Conservation (phyloP, 2,888 invertebrate species). For the Operophtera brumata region DNA sequence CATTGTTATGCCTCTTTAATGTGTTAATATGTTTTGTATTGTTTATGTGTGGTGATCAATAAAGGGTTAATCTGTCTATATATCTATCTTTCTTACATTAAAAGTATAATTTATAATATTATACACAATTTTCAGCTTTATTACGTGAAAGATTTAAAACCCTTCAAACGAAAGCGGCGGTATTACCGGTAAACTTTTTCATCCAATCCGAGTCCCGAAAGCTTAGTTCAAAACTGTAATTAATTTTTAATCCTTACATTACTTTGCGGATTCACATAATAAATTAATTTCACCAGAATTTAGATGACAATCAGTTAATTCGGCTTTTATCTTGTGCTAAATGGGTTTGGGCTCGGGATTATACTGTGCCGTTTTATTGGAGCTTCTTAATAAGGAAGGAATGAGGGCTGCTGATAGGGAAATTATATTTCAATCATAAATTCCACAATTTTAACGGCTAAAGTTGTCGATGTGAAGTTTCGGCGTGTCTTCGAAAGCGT, state of each 20-base stretch:
- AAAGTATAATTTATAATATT: not conserved
- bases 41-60: too few relatives aligned
- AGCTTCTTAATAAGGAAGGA: conserved; percentile 35
- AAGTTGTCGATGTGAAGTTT: too few relatives aligned
- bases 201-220: conserved; percentile 43
- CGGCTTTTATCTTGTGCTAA: conserved; percentile 42
- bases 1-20: too few relatives aligned
- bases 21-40: too few relatives aligned
- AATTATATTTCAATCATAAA: conserved; percentile 1
- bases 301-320: conserved; percentile 56
- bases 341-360: conserved; percentile 40
- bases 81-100: too few relatives aligned
- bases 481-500: too few relatives aligned
- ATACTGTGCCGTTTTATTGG: conserved; percentile 36
- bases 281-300: conserved; percentile 58
- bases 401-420: conserved; percentile 11
- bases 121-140: not conserved
- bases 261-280: conserved; percentile 66
- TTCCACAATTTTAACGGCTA: not conserved
- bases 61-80: too few relatives aligned
- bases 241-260: conserved; percentile 71
- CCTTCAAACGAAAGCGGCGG: conserved; percentile 30
- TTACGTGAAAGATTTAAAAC: conserved; percentile 13
- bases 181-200: conserved; percentile 53
- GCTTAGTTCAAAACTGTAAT: conserved; percentile 63